Conservation (phyloP, 2,888 invertebrate genomes). For the Frankliniella fusca region DNA sequence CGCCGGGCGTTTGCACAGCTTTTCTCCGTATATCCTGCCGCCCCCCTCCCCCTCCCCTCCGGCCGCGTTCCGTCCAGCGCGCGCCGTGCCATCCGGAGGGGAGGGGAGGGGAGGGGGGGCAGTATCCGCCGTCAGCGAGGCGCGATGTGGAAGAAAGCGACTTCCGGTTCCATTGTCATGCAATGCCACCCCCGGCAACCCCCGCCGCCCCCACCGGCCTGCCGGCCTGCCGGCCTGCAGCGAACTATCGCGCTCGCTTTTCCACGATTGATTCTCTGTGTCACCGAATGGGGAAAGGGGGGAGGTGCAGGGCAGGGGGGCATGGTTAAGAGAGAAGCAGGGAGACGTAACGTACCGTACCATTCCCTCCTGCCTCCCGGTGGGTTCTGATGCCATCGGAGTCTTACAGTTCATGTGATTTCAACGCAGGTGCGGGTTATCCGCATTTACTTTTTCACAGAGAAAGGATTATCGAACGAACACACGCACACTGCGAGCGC, state of each 20-base stretch:
- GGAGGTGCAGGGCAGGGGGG: too few relatives aligned
- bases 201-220: neutral
- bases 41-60: neutral
- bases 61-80: neutral
- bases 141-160: constrained; percentile 20
- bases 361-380: too few relatives aligned
- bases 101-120: neutral
- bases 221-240: neutral
- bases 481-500: too few relatives aligned
- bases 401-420: too few relatives aligned
- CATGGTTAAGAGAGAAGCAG: too few relatives aligned
- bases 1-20: neutral
- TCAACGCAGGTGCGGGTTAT: too few relatives aligned
- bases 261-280: neutral
- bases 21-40: neutral
- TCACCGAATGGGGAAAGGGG: too few relatives aligned
- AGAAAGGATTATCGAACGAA: neutral
- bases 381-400: too few relatives aligned
- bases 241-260: neutral
- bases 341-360: too few relatives aligned
- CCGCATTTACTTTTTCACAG: too few relatives aligned
- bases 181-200: neutral
- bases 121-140: neutral
- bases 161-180: constrained; percentile 12
- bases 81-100: neutral